phyloP scores from a whole-genome alignment of 2,888 invertebrate species.

The Cephus spinipes region DNA sequence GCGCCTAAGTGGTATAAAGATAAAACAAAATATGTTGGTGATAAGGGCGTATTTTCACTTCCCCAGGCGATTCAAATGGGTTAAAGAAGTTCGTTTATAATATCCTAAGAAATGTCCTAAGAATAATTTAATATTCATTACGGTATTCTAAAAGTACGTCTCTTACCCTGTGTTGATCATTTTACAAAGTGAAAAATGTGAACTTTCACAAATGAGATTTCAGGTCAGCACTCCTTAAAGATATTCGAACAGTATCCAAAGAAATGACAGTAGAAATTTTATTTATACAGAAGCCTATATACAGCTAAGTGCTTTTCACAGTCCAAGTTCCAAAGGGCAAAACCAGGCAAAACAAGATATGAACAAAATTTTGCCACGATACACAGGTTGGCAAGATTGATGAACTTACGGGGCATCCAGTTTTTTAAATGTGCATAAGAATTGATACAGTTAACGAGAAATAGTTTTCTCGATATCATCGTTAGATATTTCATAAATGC shows the following conservation, averaged over 20 bases:
- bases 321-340: not conserved
- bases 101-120: not conserved
- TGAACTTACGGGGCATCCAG: not conserved
- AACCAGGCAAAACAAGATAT: not conserved
- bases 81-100: not conserved
- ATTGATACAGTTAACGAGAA: not conserved
- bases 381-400: not conserved
- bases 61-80: too few species aligned
- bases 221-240: not conserved
- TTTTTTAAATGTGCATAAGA: not conserved
- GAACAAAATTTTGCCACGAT: not conserved
- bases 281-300: not conserved
- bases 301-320: not conserved
- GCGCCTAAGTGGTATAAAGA: too few species aligned
- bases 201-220: not conserved
- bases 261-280: not conserved
- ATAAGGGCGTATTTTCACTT: too few species aligned
- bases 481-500: too few species aligned
- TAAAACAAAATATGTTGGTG: too few species aligned
- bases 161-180: conserved; percentile 37
- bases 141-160: not conserved
- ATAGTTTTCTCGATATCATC: too few species aligned
- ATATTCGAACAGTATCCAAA: too few species aligned
- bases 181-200: conserved; percentile 21
- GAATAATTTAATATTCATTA: too few species aligned